phyloP scores from a whole-genome alignment of 2,113 vertebrate species.

The Lepus timidus region DNA sequence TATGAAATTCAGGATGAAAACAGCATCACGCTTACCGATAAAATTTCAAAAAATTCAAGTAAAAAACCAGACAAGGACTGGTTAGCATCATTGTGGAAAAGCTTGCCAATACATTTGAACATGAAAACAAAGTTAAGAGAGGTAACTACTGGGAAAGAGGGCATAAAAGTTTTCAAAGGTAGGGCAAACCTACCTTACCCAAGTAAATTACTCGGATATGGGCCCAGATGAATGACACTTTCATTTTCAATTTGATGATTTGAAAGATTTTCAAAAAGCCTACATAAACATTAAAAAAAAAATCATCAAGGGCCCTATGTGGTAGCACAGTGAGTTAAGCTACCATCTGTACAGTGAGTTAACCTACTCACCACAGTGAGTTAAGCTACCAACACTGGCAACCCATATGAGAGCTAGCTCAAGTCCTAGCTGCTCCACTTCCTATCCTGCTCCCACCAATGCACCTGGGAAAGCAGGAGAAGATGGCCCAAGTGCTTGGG shows the following conservation, averaged over 20 bases:
- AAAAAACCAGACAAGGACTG: background rate
- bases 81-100: background rate
- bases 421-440: no score
- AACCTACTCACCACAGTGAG: no score
- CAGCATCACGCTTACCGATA: background rate
- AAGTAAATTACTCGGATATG: background rate
- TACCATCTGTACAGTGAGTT: no score
- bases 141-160: background rate
- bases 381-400: no score
- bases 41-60: slow-evolving; percentile 17
- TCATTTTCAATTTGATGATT: background rate
- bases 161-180: background rate
- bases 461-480: no score
- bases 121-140: slow-evolving; percentile 57
- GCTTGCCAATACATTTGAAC: background rate
- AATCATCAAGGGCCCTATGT: background rate
- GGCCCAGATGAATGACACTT: background rate
- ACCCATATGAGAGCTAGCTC: no score
- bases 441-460: no score
- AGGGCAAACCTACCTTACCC: background rate
- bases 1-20: slow-evolving; percentile 6
- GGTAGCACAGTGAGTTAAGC: no score
- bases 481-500: no score
- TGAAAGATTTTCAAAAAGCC: background rate
- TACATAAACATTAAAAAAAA: background rate